phyloP scores from a whole-genome alignment of 2,113 vertebrate species.

The Ptychochromis oligacanthus region DNA sequence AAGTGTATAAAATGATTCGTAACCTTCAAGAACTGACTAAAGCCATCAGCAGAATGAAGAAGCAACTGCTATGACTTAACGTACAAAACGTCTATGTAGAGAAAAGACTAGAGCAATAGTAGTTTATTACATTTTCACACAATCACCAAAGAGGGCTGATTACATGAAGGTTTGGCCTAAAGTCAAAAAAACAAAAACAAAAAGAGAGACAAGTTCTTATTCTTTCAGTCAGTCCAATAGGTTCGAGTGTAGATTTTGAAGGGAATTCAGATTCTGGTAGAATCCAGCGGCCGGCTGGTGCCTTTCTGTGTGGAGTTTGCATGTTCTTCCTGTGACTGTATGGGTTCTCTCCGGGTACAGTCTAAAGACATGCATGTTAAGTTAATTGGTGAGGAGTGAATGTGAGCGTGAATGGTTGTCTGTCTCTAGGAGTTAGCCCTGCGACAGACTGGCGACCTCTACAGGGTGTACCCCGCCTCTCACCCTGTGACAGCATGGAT shows the following conservation, averaged over 20 bases:
- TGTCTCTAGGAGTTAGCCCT: no score
- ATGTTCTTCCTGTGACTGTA: accelerated
- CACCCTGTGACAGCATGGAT: accelerated
- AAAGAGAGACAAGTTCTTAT: no score
- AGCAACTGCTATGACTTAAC: neutral
- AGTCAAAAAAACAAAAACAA: no score
- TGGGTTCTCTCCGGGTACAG: neutral
- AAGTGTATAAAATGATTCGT: no score
- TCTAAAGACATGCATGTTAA: accelerated
- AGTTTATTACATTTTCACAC: neutral
- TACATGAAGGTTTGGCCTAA: neutral
- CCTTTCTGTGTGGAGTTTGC: no score
- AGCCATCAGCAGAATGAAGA: neutral
- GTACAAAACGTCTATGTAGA: neutral
- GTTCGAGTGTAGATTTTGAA: accelerated
- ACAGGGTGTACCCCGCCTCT: no score
- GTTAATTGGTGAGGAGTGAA: neutral
- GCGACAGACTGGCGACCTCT: no score
- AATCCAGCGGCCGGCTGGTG: neutral
- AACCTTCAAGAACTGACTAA: neutral
- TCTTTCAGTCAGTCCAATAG: neutral
- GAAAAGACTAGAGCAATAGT: neutral
- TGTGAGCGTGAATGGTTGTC: neutral
- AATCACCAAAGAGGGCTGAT: neutral
- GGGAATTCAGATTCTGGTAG: neutral